Base-by-base conservation (phyloP, 2,888 invertebrate genomes). In the Pimpla rufipes region DNA sequence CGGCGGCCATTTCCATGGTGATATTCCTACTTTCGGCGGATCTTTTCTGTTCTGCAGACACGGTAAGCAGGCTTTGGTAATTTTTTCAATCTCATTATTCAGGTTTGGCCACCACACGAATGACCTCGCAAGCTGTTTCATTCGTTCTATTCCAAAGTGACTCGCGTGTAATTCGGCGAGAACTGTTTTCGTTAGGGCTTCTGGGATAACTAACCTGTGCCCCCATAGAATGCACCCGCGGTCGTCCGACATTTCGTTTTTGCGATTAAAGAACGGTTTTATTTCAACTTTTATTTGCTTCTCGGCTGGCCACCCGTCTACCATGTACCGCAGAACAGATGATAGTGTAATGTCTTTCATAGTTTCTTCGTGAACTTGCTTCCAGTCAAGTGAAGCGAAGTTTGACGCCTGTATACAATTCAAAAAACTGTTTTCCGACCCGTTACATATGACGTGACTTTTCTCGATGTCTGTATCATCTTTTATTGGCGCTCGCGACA, bases 41-140 rank as follows among this genome's bases (percentile, higher is more conserved):
- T 74, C 64, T 29, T 68, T 21, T 13, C 52, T 23, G n/a, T 37
- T 50, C 66, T 78, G 11, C 6, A 78, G 47, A 74, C 86, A 86
- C 42, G 67, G 40, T 45, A 76, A 40, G 64, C 85, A 87, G 18
- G 29, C 42, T 62, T 55, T 37, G 2, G 47, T 71, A 7, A 84
- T 66, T 8, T 21, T 16, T 67, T 87, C 80, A 0, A 85, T 84
- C 21, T 80, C 55, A 21, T 82, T 64, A 52, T 86, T 86, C 1
- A 87, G 67, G 1, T 66, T 55, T 40, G 80, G 81, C 88, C 85
- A 87, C 84, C 86, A 88, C 57, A 83, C 83, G 75, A 76, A 80
- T n/a, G 81, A 79, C 47, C 87, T 47, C 21, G 85, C 85, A 2
- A 83, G 40, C 11, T 66, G 42, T 21, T 87, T 87, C 79, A 84